These are phyloP conservation scores for Alcis repandata DNA, from an alignment of 2,888 invertebrate genomes.

Conservation along the genomic window DNA sequence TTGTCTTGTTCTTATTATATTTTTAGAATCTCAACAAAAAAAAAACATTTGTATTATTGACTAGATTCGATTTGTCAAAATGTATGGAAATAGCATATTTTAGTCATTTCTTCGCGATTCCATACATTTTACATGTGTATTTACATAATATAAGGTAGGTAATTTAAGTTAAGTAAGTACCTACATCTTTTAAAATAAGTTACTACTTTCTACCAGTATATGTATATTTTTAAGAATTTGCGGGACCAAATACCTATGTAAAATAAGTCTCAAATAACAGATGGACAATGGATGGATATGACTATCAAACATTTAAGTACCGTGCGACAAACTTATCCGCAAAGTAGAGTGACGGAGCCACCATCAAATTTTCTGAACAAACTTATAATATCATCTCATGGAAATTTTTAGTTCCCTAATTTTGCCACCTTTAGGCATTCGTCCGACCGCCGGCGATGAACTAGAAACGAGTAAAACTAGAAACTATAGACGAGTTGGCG, in stretches of 20 bases:
- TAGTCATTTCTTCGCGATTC: slow-evolving; percentile 23
- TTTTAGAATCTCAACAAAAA: slow-evolving; percentile 16
- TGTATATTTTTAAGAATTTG: slow-evolving; percentile 14
- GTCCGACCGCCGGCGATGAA: too few species aligned
- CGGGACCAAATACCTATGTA: slow-evolving; percentile 32
- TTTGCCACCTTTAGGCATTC: too few species aligned
- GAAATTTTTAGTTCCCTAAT: too few species aligned
- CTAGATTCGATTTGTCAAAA: slow-evolving; percentile 10
- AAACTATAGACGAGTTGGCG: too few species aligned
- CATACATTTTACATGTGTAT: slow-evolving; percentile 17
- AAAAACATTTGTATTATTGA: neutral
- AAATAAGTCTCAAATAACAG: slow-evolving; percentile 4
- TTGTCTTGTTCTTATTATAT: slow-evolving; percentile 1
- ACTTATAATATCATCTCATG: too few species aligned
- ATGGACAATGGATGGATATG: neutral
- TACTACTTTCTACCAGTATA: slow-evolving; percentile 17
- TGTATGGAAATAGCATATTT: slow-evolving; percentile 23
- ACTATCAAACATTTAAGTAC: neutral
- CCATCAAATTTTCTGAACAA: too few species aligned
- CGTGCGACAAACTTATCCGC: neutral
- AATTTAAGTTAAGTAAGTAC: neutral
- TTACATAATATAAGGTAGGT: neutral
- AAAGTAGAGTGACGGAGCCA: neutral
- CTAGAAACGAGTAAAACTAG: too few species aligned
- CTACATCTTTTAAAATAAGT: slow-evolving; percentile 4